phyloP scores from a whole-genome alignment of 35 echinoderm and acorn worm species.

The Chiridota heheva region DNA sequence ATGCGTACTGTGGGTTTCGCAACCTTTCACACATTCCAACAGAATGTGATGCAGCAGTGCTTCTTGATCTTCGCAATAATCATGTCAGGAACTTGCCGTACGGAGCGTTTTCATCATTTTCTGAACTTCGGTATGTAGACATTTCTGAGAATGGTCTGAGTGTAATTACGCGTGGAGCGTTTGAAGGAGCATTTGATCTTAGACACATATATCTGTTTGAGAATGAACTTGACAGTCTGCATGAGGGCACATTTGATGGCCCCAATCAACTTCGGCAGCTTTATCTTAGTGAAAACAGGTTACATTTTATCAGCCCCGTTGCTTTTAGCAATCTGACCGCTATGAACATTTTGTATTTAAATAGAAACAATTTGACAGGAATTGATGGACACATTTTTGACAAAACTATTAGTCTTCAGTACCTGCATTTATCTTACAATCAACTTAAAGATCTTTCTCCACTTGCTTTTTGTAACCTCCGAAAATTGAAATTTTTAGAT shows the following conservation, averaged over 20 bases:
- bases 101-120: background rate
- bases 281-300: background rate
- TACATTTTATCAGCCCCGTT: background rate
- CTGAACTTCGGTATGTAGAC: constrained; percentile 12
- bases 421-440: constrained; percentile 10
- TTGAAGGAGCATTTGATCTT: background rate
- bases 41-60: background rate
- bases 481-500: background rate
- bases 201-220: background rate
- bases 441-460: background rate
- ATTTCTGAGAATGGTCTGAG: constrained; percentile 11
- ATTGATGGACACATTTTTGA: background rate
- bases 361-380: background rate
- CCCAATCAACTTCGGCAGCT: background rate
- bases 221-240: background rate
- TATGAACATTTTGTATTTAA: constrained; percentile 3
- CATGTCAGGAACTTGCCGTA: background rate
- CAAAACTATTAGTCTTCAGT: background rate
- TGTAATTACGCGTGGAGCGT: background rate
- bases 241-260: background rate
- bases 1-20: background rate
- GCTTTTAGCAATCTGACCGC: constrained; percentile 15
- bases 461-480: background rate
- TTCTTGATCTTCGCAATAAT: constrained; percentile 1
- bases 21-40: background rate